Evolutionary conservation across 2,797 vertebrate species (phyloP).

Genomic region (Pteropus rufus): DNA sequence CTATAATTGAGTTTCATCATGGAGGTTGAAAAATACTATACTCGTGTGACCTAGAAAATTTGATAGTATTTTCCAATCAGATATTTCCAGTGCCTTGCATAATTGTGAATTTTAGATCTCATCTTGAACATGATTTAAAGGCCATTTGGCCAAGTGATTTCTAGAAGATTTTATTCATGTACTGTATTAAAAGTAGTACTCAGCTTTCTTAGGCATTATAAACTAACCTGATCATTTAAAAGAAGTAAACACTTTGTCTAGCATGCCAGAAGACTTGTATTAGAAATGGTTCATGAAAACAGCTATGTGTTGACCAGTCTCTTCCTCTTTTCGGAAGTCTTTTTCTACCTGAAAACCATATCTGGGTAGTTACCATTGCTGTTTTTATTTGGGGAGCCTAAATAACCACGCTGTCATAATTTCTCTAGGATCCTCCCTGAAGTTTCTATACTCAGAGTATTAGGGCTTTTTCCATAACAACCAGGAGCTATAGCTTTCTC

Average conservation of each 20-base stretch:
- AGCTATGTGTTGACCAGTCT: constrained; percentile 73
- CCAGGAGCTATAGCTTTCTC: neutral
- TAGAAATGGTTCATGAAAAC: constrained; percentile 61
- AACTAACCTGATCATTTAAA: constrained; percentile 72
- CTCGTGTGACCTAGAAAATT: constrained; percentile 38
- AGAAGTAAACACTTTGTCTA: constrained; percentile 67
- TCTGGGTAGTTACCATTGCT: constrained; percentile 12
- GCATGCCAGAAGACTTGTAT: constrained; percentile 66
- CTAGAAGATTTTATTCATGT: constrained; percentile 64
- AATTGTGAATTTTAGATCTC: constrained; percentile 60
- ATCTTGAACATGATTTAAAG: constrained; percentile 69
- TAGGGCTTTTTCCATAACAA: neutral
- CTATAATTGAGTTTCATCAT: constrained; percentile 47
- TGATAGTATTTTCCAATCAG: constrained; percentile 73
- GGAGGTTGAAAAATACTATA: constrained; percentile 2
- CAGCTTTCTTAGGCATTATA: constrained; percentile 70
- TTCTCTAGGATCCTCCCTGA: constrained; percentile 73
- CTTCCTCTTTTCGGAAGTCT: constrained; percentile 77
- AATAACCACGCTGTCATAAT: constrained; percentile 61
- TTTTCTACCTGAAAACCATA: constrained; percentile 72
- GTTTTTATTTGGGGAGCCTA: constrained; percentile 62
- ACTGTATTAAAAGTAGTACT: constrained; percentile 18
- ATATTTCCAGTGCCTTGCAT: constrained; percentile 79
- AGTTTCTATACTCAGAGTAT: constrained; percentile 62
- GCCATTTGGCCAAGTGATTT: constrained; percentile 68